Conservation (phyloP, 2,113 vertebrate genomes). For the Sarotherodon lohbergeri region DNA sequence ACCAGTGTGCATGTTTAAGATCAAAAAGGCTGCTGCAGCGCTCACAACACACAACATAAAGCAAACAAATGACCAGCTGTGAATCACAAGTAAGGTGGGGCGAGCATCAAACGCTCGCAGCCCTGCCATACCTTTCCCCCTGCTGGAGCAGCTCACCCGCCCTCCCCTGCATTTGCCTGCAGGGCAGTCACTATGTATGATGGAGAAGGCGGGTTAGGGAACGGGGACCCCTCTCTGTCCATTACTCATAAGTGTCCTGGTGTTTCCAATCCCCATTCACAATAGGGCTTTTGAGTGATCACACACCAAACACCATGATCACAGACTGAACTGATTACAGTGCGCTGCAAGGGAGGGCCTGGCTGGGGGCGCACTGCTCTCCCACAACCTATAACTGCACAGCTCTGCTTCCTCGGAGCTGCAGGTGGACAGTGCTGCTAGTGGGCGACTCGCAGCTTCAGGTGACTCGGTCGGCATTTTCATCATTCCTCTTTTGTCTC, state of each 20-base stretch:
- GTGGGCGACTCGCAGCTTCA: conserved; percentile 3
- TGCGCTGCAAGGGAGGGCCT: not conserved
- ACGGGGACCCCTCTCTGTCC: conserved; percentile 28
- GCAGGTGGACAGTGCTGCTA: conserved; percentile 2
- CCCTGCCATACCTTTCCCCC: not conserved
- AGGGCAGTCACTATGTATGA: conserved; percentile 16
- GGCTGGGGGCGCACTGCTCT: conserved; percentile 9
- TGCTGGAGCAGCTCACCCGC: not conserved
- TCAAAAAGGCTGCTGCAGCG: conserved; percentile 1
- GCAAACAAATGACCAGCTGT: conserved; percentile 58
- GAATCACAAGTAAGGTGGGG: conserved; percentile 4
- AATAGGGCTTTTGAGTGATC: conserved; percentile 52
- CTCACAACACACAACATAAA: conserved; percentile 34
- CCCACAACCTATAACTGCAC: conserved; percentile 43
- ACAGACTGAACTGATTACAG: conserved; percentile 50
- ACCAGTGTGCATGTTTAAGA: conserved; percentile 45
- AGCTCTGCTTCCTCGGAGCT: not conserved
- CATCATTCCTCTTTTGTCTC: not conserved
- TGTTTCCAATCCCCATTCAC: conserved; percentile 60
- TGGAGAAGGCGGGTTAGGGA: conserved; percentile 31
- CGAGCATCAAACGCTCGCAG: conserved; percentile 31
- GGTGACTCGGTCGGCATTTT: not conserved
- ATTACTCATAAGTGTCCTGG: conserved; percentile 55
- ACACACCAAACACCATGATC: conserved; percentile 37
- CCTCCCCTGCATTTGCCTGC: not conserved